These are phyloP conservation scores for Eulithis testata DNA, from an alignment of 2,888 invertebrate genomes.

Conservation along the genomic window DNA sequence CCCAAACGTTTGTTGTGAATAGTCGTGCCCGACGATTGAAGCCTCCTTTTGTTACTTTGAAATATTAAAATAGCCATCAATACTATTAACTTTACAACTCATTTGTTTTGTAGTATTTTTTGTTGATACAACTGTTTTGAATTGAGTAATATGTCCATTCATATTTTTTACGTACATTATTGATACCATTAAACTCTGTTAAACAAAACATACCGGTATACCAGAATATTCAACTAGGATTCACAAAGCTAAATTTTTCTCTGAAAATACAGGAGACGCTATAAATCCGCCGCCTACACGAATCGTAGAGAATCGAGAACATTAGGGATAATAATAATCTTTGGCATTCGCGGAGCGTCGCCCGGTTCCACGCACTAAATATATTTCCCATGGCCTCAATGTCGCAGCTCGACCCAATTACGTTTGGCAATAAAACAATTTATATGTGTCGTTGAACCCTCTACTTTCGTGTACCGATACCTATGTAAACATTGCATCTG, in stretches of 20 bases:
- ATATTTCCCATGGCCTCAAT: slow-evolving; percentile 68
- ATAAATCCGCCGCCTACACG: slow-evolving; percentile 40
- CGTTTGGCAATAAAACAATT: slow-evolving; percentile 77
- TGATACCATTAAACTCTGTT: slow-evolving; percentile 4
- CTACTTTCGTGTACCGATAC: slow-evolving; percentile 59
- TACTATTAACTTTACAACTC: slow-evolving; percentile 26
- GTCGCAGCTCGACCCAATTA: slow-evolving; percentile 78
- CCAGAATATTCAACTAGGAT: neutral
- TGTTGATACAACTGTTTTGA: slow-evolving; percentile 34
- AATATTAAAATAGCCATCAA: slow-evolving; percentile 42
- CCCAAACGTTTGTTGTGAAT: slow-evolving; percentile 51
- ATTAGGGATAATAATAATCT: slow-evolving; percentile 47
- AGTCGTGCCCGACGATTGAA: slow-evolving; percentile 34
- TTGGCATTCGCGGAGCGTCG: slow-evolving; percentile 53
- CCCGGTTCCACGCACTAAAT: slow-evolving; percentile 57
- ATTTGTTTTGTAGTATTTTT: slow-evolving; percentile 36
- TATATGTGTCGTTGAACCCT: slow-evolving; percentile 78
- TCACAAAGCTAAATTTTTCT: neutral
- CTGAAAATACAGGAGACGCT: slow-evolving; percentile 19
- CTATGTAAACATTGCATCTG: slow-evolving; percentile 78
- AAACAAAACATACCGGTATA: neutral
- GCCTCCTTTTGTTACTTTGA: slow-evolving; percentile 44
- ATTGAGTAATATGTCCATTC: slow-evolving; percentile 32
- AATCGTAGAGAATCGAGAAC: slow-evolving; percentile 44
- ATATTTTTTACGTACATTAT: slow-evolving; percentile 21